A percentile compares a stretch with the other conserved stretches of the same genome.
These are phyloP conservation scores for Sinohyriopsis cumingii DNA, from an alignment of 2,888 invertebrate species.

Conservation along the genomic window DNA sequence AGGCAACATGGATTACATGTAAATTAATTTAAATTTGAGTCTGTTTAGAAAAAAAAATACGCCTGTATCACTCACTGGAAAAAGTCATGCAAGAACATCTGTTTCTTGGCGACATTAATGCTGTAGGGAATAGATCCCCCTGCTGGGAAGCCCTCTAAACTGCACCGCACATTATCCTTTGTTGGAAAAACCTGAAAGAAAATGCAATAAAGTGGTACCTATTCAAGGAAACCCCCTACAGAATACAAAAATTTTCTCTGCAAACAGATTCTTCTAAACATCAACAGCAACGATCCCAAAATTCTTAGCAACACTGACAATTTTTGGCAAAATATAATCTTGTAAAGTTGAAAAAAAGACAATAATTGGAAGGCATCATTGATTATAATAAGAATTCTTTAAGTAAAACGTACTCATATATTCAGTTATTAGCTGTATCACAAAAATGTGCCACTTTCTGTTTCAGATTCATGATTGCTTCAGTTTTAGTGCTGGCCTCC, in stretches of 20 bases:
- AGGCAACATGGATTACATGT: too few relatives aligned
- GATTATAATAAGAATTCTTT: too few relatives aligned
- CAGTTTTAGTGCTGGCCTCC: too few relatives aligned
- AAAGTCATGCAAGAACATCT: constrained; percentile 85
- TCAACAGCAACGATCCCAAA: background rate
- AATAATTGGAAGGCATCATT: too few relatives aligned
- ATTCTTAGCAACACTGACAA: background rate
- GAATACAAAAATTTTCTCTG: background rate
- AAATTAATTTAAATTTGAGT: too few relatives aligned
- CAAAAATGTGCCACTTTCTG: too few relatives aligned
- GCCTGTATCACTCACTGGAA: constrained; percentile 79
- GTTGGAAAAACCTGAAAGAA: constrained; percentile 80
- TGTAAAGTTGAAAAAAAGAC: too few relatives aligned
- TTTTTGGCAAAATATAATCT: background rate
- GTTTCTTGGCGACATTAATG: constrained; percentile 84
- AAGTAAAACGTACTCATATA: too few relatives aligned
- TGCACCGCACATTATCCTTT: constrained; percentile 86
- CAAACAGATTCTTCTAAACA: background rate
- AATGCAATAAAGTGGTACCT: background rate
- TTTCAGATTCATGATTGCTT: too few relatives aligned
- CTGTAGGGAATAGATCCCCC: constrained; percentile 93
- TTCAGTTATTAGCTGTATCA: too few relatives aligned
- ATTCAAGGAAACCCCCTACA: background rate
- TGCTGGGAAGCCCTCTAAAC: constrained; percentile 88
- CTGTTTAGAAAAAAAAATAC: too few relatives aligned